These are phyloP conservation scores for Myzus persicae DNA, from an alignment of 1,140 invertebrate genomes.

Conservation along the genomic window DNA sequence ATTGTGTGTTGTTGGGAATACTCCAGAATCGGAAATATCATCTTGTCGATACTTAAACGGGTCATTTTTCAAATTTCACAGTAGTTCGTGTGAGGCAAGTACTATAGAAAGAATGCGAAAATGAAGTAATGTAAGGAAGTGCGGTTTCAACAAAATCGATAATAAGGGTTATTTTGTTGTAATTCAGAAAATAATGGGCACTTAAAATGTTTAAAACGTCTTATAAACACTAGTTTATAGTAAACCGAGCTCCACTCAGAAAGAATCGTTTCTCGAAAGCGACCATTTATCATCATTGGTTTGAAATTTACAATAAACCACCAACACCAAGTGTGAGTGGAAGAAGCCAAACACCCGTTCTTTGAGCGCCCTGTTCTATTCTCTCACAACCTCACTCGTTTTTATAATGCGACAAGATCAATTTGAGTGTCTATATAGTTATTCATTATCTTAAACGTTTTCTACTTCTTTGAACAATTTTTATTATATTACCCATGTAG, in stretches of 20 bases:
- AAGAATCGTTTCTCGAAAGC: neutral
- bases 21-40: neutral
- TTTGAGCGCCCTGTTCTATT: neutral
- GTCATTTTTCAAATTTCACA: neutral
- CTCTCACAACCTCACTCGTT: neutral
- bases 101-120: neutral
- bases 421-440: neutral
- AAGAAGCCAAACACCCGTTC: neutral
- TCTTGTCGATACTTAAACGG: neutral
- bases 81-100: neutral
- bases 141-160: neutral
- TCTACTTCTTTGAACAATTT: too few species aligned
- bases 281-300: neutral
- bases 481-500: neutral
- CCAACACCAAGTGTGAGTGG: neutral
- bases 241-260: neutral
- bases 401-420: neutral
- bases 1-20: neutral
- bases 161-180: neutral
- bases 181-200: slow-evolving; percentile 3
- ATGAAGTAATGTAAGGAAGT: neutral
- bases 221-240: neutral
- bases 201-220: slow-evolving; percentile 19
- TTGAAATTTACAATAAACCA: neutral
- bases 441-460: neutral